Percentiles rank a stretch among this genome's conserved stretches.
These are phyloP conservation scores for Geothlypis trichas DNA, from an alignment of 2,113 vertebrate species.

Conservation along the genomic window DNA sequence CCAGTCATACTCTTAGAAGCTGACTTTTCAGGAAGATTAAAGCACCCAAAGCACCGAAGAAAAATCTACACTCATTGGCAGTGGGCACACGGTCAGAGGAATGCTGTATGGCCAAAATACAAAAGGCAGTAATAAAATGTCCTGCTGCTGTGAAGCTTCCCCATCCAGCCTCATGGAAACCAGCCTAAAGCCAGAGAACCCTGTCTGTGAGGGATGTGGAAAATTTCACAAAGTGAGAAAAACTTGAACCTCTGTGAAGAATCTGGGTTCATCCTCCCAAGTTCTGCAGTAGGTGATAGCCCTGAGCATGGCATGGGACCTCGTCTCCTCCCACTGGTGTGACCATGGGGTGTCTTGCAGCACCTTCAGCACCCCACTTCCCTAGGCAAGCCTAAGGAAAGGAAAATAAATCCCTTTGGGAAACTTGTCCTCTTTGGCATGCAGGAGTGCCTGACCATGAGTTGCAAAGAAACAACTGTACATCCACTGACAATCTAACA, in stretches of 20 bases:
- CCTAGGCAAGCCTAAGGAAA: not conserved
- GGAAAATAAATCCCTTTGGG: not conserved
- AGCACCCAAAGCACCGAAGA: not conserved
- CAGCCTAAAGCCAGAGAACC: not conserved
- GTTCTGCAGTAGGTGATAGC: fast-evolving
- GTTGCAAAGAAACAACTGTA: not conserved
- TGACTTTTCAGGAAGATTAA: conserved; percentile 29
- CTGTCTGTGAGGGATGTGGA: not conserved
- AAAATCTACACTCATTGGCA: not conserved
- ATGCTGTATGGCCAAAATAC: conserved; percentile 13
- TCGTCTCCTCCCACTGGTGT: fast-evolving
- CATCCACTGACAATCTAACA: not conserved
- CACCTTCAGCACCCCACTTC: not conserved
- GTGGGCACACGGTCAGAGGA: not conserved
- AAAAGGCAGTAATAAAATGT: conserved; percentile 43
- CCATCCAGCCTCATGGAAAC: not conserved
- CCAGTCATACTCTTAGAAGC: not conserved
- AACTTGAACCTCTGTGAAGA: not conserved
- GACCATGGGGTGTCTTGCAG: not conserved
- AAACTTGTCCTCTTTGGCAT: not conserved
- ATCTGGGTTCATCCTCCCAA: not conserved
- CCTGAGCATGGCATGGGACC: fast-evolving
- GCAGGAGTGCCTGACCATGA: not conserved
- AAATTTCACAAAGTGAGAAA: not conserved
- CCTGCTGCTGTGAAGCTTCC: not conserved